Conservation (phyloP, 2,888 invertebrate genomes). For the Lepetodrilus schrolli region DNA sequence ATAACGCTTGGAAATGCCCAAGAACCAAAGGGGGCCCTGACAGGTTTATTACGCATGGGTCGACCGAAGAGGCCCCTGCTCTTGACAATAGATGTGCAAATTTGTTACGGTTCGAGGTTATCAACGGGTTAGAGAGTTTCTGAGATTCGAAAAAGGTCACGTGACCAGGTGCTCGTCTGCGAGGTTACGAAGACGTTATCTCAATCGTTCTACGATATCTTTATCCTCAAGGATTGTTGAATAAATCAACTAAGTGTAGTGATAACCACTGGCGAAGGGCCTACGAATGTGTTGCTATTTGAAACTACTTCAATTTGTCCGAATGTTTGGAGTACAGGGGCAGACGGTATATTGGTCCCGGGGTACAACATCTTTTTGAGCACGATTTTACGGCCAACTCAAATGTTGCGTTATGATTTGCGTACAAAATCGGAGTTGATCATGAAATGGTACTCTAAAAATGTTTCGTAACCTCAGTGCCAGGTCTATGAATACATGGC, state of each 20-base stretch:
- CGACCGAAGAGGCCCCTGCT: neutral
- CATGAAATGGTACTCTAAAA: no score
- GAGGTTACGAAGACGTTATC: neutral
- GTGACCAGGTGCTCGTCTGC: neutral
- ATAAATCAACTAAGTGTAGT: slow-evolving; percentile 16
- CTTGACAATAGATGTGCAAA: slow-evolving; percentile 26
- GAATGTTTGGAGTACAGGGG: no score
- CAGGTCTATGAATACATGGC: no score
- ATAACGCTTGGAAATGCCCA: neutral
- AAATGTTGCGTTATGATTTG: no score
- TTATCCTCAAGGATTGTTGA: slow-evolving; percentile 18
- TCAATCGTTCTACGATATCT: neutral
- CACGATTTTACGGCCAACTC: no score
- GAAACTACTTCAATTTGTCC: no score
- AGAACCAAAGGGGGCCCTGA: neutral
- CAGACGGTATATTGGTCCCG: no score
- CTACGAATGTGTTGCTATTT: neutral
- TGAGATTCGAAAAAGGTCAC: slow-evolving; percentile 3
- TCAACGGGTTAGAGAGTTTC: slow-evolving; percentile 1
- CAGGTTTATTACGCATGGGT: slow-evolving; percentile 15
- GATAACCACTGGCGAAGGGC: neutral
- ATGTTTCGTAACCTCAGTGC: no score
- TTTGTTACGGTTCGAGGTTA: slow-evolving; percentile 25
- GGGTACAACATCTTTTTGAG: no score
- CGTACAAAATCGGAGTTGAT: no score